These are phyloP conservation scores for Nasonovia ribisnigri DNA, from an alignment of 2,888 invertebrate genomes.

Conservation along the genomic window DNA sequence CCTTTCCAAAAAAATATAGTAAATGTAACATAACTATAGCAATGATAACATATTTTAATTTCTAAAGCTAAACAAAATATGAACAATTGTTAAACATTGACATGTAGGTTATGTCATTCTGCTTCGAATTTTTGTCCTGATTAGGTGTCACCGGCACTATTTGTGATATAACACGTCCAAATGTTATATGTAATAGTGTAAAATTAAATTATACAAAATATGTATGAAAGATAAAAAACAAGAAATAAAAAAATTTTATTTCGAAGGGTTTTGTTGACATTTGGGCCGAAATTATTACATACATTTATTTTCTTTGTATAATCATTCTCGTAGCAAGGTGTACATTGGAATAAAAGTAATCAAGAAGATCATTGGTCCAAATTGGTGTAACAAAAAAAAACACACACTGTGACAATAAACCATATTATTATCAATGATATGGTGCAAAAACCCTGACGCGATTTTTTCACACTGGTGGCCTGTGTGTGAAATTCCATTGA, in stretches of 20 bases:
- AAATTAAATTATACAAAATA: not conserved
- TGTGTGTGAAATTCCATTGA: not conserved
- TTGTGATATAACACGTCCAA: not conserved
- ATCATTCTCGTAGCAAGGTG: not conserved
- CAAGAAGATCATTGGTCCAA: not conserved
- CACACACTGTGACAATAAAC: not conserved
- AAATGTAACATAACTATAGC: too few species aligned
- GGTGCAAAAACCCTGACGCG: not conserved
- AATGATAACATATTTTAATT: too few species aligned
- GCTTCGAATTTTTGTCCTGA: not conserved
- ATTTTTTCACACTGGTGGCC: not conserved
- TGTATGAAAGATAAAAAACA: not conserved
- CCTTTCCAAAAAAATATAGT: too few species aligned
- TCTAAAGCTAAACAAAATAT: too few species aligned
- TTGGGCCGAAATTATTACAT: too few species aligned
- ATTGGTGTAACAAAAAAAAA: not conserved
- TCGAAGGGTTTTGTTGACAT: too few species aligned
- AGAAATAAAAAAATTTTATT: too few species aligned
- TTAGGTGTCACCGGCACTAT: not conserved
- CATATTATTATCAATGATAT: not conserved
- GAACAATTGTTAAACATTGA: too few species aligned
- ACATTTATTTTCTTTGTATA: not conserved
- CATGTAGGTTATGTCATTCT: not conserved
- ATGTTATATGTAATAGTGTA: not conserved
- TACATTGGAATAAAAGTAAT: not conserved